Percentiles rank a stretch among this genome's conserved stretches.
These are phyloP conservation scores for Eira barbara DNA, from an alignment of 2,113 vertebrate species.

Conservation along the genomic window DNA sequence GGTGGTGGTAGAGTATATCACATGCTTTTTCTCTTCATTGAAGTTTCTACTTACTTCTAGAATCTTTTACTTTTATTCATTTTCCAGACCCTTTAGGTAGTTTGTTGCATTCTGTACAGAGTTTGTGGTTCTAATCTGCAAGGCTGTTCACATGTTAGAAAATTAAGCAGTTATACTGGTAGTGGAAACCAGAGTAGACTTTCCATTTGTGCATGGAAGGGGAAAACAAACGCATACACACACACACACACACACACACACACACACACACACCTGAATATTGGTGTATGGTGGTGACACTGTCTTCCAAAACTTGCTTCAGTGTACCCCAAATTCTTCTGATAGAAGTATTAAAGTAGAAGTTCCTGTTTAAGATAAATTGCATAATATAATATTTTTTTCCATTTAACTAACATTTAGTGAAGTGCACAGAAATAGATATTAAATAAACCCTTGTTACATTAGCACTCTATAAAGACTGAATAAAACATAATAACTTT, in stretches of 20 bases:
- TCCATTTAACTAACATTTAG: neutral
- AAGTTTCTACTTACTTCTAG: neutral
- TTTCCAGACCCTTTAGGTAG: neutral
- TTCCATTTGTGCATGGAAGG: neutral
- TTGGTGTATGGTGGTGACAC: neutral
- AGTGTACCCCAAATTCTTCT: neutral
- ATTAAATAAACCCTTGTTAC: slow-evolving; percentile 1
- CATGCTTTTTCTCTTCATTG: neutral
- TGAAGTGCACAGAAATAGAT: neutral
- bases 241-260: no score
- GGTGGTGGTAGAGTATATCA: neutral
- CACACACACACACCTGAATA: neutral
- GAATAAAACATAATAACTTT: slow-evolving; percentile 31
- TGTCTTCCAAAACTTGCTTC: neutral
- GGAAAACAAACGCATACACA: neutral
- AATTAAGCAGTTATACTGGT: neutral
- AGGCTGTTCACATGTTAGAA: neutral
- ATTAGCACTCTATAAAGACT: neutral
- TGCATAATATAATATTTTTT: neutral
- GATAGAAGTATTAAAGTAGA: neutral
- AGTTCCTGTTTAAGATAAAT: neutral
- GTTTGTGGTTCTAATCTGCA: neutral
- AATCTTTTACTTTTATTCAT: neutral
- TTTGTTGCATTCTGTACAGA: neutral
- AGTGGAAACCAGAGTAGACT: neutral